A percentile compares a stretch with the other conserved stretches of the same genome.
Evolutionary conservation across 2,797 vertebrate genomes (phyloP).

Genomic region (Vultur gryphus): DNA sequence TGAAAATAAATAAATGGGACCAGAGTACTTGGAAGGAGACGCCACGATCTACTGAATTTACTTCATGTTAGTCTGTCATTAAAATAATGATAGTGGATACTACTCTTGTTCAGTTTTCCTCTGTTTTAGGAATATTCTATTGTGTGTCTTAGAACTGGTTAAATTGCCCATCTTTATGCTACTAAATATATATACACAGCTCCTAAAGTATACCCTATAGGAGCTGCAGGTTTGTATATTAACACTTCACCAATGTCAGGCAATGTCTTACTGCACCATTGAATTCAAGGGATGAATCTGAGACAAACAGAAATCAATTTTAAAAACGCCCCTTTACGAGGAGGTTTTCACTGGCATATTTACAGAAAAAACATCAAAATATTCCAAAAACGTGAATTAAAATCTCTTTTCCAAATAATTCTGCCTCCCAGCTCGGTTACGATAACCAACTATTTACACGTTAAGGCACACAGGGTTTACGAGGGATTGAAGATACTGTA

Average conservation of each 20-base stretch:
- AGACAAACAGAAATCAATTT: neutral
- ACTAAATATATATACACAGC: neutral
- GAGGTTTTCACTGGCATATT: neutral
- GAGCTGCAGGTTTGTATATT: neutral
- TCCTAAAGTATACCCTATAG: neutral
- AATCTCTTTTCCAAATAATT: neutral
- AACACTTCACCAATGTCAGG: neutral
- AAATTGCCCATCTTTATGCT: neutral
- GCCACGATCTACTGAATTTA: neutral
- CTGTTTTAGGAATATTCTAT: neutral
- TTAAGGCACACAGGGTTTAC: neutral
- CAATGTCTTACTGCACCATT: neutral
- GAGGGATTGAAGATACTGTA: neutral
- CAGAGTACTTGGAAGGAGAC: neutral
- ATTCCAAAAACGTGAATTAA: neutral
- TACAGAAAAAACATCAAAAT: neutral
- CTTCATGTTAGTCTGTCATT: neutral
- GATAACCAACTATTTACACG: neutral
- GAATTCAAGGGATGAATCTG: neutral
- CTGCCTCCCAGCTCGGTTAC: neutral
- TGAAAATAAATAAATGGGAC: neutral
- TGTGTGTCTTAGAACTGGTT: neutral
- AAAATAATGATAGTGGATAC: neutral
- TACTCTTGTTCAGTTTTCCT: neutral
- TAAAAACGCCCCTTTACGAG: neutral